Conservation (phyloP, 2,888 invertebrate species). For the Patella caerulea region DNA sequence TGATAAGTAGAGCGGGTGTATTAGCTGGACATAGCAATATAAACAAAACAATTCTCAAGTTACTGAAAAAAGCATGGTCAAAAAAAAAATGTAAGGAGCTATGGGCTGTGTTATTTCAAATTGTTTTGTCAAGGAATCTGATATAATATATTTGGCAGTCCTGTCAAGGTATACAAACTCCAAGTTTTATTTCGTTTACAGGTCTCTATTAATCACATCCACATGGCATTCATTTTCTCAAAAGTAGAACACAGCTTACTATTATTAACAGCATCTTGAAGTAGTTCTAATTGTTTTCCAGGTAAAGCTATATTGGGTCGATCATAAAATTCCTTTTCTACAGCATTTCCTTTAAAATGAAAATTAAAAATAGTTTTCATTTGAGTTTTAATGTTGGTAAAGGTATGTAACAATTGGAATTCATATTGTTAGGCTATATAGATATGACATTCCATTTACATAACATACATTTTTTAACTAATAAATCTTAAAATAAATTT, state of each 20-base stretch:
- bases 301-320: not conserved
- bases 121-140: not conserved
- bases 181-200: too few species aligned
- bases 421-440: too few species aligned
- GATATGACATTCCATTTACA: too few species aligned
- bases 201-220: too few species aligned
- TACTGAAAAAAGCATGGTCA: too few species aligned
- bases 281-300: not conserved
- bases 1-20: constrained; percentile 48
- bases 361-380: too few species aligned
- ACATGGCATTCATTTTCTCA: too few species aligned
- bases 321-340: not conserved
- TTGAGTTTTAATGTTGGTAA: too few species aligned
- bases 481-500: too few species aligned
- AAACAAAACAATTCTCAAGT: constrained; percentile 35
- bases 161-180: too few species aligned
- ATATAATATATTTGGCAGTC: not conserved
- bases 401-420: constrained; percentile 9
- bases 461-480: too few species aligned
- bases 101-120: not conserved
- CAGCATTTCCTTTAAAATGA: constrained; percentile 26
- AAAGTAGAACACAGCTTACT: constrained; percentile 4
- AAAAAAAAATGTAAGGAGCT: too few species aligned
- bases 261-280: not conserved
- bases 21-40: constrained; percentile 35